Percentiles rank a stretch among this genome's conserved stretches.
phyloP scores from a whole-genome alignment of 2,797 vertebrate species.

The Myripristis jacobus region DNA sequence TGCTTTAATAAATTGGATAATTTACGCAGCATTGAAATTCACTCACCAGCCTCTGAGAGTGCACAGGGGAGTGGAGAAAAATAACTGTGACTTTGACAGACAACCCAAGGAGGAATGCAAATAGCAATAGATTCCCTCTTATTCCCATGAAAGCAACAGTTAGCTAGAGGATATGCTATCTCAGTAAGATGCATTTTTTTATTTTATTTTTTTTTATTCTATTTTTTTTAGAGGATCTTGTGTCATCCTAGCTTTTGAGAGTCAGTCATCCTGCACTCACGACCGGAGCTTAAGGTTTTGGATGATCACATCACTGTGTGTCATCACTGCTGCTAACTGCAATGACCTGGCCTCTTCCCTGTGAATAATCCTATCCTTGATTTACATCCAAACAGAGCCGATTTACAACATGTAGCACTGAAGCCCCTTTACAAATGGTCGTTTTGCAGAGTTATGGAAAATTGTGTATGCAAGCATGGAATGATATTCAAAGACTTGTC shows the following conservation, averaged over 20 bases:
- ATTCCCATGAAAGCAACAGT: constrained; percentile 54
- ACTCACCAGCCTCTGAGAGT: constrained; percentile 61
- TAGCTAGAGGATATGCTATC: constrained; percentile 59
- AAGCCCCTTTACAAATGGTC: constrained; percentile 24
- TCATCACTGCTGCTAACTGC: constrained; percentile 45
- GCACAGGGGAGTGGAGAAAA: constrained; percentile 63
- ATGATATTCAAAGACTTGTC: constrained; percentile 27
- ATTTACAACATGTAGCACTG: constrained; percentile 35
- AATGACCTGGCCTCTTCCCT: constrained; percentile 34
- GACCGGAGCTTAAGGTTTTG: constrained; percentile 37
- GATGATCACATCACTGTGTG: constrained; percentile 52
- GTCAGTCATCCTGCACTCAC: constrained; percentile 41
- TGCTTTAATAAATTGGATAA: constrained; percentile 74
- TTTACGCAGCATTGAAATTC: constrained; percentile 74
- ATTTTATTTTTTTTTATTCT: too few species aligned
- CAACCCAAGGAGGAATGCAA: constrained; percentile 74
- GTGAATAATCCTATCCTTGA: constrained; percentile 47
- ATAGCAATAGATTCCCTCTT: constrained; percentile 56
- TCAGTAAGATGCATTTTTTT: constrained; percentile 29
- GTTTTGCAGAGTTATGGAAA: constrained; percentile 8
- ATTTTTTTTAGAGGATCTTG: constrained; percentile 61
- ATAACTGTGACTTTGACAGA: constrained; percentile 76
- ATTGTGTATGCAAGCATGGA: constrained; percentile 15
- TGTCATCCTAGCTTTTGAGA: constrained; percentile 48
- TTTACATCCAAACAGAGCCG: constrained; percentile 48